These are phyloP conservation scores for Pachydiplax longipennis DNA, from an alignment of 2,888 invertebrate species.

Conservation along the genomic window DNA sequence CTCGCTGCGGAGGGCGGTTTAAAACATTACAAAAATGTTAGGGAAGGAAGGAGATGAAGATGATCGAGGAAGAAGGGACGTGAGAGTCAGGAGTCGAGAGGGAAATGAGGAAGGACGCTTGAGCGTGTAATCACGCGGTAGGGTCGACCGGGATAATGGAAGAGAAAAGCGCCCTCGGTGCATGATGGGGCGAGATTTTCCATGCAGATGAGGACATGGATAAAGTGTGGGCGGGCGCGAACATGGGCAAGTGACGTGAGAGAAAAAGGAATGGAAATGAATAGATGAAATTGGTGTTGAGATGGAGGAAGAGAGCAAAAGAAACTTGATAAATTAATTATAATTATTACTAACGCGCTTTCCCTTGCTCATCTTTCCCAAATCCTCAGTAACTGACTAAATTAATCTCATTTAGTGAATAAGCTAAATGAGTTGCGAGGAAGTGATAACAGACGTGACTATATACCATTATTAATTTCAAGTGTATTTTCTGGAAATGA, in stretches of 20 bases:
- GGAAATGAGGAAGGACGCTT: neutral
- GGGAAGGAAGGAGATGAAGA: neutral
- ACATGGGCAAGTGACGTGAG: neutral
- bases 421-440: too few species aligned
- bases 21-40: neutral
- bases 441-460: too few species aligned
- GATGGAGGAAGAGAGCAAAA: neutral
- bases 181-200: slow-evolving; percentile 19
- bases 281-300: neutral
- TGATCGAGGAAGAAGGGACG: neutral
- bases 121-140: neutral
- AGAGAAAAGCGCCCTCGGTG: neutral
- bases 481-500: too few species aligned
- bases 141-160: slow-evolving; percentile 4
- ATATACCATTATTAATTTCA: too few species aligned
- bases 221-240: slow-evolving; percentile 9
- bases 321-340: neutral
- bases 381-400: too few species aligned
- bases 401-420: too few species aligned
- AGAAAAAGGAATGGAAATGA: neutral
- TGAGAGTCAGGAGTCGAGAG: neutral
- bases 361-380: too few species aligned
- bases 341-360: neutral
- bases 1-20: neutral
- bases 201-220: slow-evolving; percentile 10